phyloP scores from a whole-genome alignment of 2,113 vertebrate genomes.

The Castor canadensis region DNA sequence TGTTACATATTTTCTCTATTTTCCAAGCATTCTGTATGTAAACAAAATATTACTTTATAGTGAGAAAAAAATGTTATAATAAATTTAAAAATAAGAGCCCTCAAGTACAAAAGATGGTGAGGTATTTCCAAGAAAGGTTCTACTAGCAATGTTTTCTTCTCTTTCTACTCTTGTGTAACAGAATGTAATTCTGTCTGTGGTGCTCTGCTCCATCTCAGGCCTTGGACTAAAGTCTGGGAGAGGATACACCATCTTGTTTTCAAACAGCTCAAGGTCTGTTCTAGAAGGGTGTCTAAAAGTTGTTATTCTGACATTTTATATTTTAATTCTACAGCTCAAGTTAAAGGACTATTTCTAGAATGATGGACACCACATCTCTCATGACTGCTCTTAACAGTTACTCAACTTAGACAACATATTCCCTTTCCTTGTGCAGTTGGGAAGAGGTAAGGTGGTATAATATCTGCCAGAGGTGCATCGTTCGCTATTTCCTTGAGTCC shows the following conservation, averaged over 20 bases:
- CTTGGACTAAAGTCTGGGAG: neutral
- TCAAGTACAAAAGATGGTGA: neutral
- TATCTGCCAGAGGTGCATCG: neutral
- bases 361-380: neutral
- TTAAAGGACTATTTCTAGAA: neutral
- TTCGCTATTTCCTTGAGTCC: neutral
- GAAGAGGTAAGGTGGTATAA: neutral
- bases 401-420: neutral
- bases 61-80: neutral
- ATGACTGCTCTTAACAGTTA: neutral
- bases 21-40: neutral
- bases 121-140: neutral
- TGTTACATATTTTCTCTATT: neutral
- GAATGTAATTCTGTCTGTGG: too few species aligned
- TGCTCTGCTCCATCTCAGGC: neutral
- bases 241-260: neutral
- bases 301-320: neutral
- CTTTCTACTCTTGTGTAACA: neutral
- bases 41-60: slow-evolving; percentile 32
- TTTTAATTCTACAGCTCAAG: slow-evolving; percentile 7
- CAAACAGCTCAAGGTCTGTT: neutral
- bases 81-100: neutral
- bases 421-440: neutral
- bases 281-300: neutral
- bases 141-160: neutral